Percentiles rank a stretch among this genome's conserved stretches.
These are phyloP conservation scores for Drosophila kokeensis DNA, from an alignment of 2,888 invertebrate species.

Conservation along the genomic window DNA sequence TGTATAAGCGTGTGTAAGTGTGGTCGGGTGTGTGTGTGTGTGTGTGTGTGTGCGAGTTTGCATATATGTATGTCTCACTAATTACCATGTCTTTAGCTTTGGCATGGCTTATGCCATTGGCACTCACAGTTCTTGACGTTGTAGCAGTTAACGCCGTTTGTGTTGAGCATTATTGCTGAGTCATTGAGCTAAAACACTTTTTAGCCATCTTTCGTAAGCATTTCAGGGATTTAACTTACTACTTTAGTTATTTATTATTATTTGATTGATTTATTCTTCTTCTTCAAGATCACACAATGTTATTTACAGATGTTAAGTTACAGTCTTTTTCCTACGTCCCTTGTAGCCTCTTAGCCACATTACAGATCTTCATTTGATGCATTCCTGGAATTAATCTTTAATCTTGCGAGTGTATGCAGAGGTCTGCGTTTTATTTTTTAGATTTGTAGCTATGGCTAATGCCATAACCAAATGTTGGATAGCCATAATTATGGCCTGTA, in stretches of 20 bases:
- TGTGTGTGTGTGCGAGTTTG: slow-evolving; percentile 20
- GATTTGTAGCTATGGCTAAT: slow-evolving; percentile 31
- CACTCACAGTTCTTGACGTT: slow-evolving; percentile 60
- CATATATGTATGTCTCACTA: slow-evolving; percentile 61
- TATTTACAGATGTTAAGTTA: not conserved
- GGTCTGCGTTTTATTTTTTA: not conserved
- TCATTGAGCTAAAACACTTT: slow-evolving; percentile 6
- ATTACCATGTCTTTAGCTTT: slow-evolving; percentile 80
- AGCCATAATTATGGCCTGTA: slow-evolving; percentile 64
- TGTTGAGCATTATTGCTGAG: slow-evolving; percentile 20
- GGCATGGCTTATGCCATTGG: slow-evolving; percentile 75
- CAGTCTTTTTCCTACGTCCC: not conserved
- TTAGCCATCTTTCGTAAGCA: not conserved
- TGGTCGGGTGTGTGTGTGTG: slow-evolving; percentile 8
- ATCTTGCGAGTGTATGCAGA: slow-evolving; percentile 23
- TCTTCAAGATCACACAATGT: not conserved
- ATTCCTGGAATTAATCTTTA: not conserved
- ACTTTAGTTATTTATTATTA: not conserved
- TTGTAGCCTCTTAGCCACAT: not conserved
- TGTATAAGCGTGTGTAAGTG: slow-evolving; percentile 38
- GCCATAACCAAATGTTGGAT: slow-evolving; percentile 59
- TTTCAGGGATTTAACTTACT: not conserved
- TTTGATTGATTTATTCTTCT: no score
- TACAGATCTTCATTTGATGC: not conserved
- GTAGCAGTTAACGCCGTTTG: slow-evolving; percentile 41